Evolutionary conservation across 2,888 invertebrate genomes (phyloP), one percentile per base, ranked within the genome.

Genomic region (Tinea trinotella): DNA sequence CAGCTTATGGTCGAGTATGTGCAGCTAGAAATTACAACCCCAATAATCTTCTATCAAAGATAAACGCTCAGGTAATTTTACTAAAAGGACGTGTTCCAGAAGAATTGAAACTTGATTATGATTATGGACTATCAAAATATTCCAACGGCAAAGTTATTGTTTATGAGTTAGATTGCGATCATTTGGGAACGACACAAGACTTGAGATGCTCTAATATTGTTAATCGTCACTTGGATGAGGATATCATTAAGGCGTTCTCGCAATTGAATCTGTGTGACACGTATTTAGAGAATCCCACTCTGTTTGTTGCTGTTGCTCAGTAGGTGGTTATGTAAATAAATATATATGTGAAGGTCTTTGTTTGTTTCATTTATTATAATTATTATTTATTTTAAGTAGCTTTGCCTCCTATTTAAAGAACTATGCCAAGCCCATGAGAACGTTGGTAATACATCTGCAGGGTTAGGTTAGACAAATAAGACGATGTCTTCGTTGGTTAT

Each of bases 211-310:
- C 71, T 0, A 61, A 67, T 5, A 62, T 72, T 15, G 61, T 77
- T 6, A 77, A 79, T 57, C 58, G 60, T 1, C 60, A 72, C 36
- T 62, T 77, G 0, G 64, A 66, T 2, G 56, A 57, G 0, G 62
- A 67, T 0, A 54, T 72, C 1, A 7, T 70, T 3, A 57, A 68
- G 10, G 59, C 40, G 0, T 78, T 68, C 48, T 59, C 71, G 3
- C 61, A 61, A 2, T 67, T 57, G 44, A 74, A 74, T 46, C 59
- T 68, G 1, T 76, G 76, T 50, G 68, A 72, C n/a, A 64, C 70
- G 0, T 76, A 63, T 24, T 44, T 62, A 22, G 17, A 60, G 1
- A 59, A 60, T 18, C 30, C 35, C 4, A 13, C 17, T 5, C n/a
- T 35, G 2, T 66, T 66, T 22, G 57, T 61, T 0, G 50, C 24